A percentile compares a stretch with the other conserved stretches of the same genome.
Evolutionary conservation across 2,113 vertebrate genomes (phyloP).

Genomic region (Talpa occidentalis): DNA sequence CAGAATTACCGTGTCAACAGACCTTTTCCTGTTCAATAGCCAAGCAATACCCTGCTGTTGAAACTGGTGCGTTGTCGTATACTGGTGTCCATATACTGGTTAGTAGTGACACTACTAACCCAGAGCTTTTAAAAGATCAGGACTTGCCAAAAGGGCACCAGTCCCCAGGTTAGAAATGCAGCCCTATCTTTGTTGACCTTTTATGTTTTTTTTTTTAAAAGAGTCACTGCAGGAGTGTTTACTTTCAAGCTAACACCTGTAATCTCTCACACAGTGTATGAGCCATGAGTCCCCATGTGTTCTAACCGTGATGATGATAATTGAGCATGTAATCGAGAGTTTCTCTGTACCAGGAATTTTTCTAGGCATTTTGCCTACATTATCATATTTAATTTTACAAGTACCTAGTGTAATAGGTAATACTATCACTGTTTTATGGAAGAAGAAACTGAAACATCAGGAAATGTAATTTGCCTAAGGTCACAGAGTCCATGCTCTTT

Average conservation of each 20-base stretch:
- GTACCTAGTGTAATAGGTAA: not conserved
- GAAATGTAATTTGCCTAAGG: not conserved
- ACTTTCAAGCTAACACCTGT: not conserved
- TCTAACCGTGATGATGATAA: not conserved
- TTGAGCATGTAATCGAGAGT: not conserved
- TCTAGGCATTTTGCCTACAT: not conserved
- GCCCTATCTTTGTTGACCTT: not conserved
- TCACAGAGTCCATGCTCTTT: not conserved
- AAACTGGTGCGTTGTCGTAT: too few species aligned
- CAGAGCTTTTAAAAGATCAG: not conserved
- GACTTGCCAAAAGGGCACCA: not conserved
- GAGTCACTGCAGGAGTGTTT: not conserved
- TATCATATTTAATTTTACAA: not conserved
- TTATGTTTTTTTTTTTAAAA: not conserved
- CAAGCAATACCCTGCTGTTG: not conserved
- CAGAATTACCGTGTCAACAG: not conserved
- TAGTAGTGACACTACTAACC: not conserved
- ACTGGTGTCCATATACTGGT: too few species aligned
- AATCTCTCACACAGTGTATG: not conserved
- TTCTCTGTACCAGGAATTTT: not conserved
- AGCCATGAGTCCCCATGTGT: not conserved
- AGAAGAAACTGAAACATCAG: not conserved
- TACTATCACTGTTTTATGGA: not conserved
- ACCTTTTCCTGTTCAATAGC: not conserved
- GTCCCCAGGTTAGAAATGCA: not conserved